Evolutionary conservation across 35 echinoderm and acorn worm genomes (phyloP).

Genomic region (Ptychodera flava): DNA sequence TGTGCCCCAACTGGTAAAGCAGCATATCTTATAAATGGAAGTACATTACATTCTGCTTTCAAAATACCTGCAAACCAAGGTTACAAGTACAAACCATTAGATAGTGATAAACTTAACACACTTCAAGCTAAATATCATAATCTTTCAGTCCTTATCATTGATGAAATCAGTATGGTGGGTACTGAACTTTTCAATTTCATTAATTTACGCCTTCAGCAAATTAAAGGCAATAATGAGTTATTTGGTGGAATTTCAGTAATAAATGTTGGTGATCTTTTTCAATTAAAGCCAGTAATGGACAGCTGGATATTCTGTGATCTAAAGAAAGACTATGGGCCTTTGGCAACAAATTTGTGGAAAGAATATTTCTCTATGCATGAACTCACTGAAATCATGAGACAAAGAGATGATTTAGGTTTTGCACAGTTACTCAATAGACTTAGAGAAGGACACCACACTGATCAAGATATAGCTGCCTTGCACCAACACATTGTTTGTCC

Average conservation of each 20-base stretch:
- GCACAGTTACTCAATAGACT: constrained; percentile 27
- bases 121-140: no score
- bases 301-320: no score
- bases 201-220: no score
- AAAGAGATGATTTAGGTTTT: constrained; percentile 15
- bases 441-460: constrained; percentile 19
- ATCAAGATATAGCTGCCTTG: constrained; percentile 6
- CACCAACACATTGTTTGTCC: no score
- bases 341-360: constrained; percentile 15
- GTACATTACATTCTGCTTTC: constrained; percentile 29
- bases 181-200: constrained; percentile 16
- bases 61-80: neutral
- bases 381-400: constrained; percentile 22
- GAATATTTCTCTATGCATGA: constrained; percentile 32
- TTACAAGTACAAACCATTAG: neutral
- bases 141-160: no score
- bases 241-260: constrained; percentile 18
- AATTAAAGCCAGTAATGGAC: no score
- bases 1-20: constrained; percentile 36
- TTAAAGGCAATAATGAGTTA: no score
- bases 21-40: constrained; percentile 32
- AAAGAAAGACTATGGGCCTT: constrained; percentile 5
- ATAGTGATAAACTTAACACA: neutral
- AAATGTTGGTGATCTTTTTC: constrained; percentile 23
- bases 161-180: constrained; percentile 35